Evolutionary conservation across 2,888 invertebrate genomes (phyloP).

Genomic region (Temnothorax ravouxi): DNA sequence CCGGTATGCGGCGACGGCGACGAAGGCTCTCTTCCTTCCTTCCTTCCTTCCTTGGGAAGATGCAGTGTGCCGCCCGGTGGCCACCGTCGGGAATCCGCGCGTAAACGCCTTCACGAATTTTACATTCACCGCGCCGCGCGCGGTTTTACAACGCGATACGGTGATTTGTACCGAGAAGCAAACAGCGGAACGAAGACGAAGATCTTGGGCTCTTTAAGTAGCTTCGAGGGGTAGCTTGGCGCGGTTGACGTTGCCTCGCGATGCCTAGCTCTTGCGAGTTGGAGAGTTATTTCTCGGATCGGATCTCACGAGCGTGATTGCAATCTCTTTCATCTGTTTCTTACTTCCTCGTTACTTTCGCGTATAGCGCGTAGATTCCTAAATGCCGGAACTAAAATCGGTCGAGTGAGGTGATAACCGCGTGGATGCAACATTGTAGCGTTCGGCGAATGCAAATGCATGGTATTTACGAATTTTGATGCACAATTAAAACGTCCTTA

Average conservation of each 20-base stretch:
- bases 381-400: constrained; percentile 31
- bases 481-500: not conserved
- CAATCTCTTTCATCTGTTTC: constrained; percentile 29
- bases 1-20: constrained; percentile 56
- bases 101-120: constrained; percentile 41
- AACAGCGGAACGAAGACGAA: constrained; percentile 47
- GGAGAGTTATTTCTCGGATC: constrained; percentile 35
- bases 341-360: not conserved
- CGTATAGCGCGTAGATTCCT: not conserved
- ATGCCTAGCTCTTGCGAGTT: not conserved
- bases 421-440: not conserved
- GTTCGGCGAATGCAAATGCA: not conserved
- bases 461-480: not conserved
- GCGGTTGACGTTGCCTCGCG: constrained; percentile 28
- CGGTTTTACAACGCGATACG: constrained; percentile 11
- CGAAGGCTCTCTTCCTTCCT: constrained; percentile 58
- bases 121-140: constrained; percentile 3
- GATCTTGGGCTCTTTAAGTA: not conserved
- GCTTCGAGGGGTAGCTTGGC: constrained; percentile 2
- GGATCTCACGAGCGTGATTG: constrained; percentile 33
- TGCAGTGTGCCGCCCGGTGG: not conserved
- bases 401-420: constrained; percentile 11
- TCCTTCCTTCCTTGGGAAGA: constrained; percentile 78
- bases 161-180: constrained; percentile 20
- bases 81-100: constrained; percentile 35